Evolutionary conservation across 2,888 invertebrate species (phyloP), one percentile per base, ranked within the genome.

Genomic region (Candidula unifasciata): DNA sequence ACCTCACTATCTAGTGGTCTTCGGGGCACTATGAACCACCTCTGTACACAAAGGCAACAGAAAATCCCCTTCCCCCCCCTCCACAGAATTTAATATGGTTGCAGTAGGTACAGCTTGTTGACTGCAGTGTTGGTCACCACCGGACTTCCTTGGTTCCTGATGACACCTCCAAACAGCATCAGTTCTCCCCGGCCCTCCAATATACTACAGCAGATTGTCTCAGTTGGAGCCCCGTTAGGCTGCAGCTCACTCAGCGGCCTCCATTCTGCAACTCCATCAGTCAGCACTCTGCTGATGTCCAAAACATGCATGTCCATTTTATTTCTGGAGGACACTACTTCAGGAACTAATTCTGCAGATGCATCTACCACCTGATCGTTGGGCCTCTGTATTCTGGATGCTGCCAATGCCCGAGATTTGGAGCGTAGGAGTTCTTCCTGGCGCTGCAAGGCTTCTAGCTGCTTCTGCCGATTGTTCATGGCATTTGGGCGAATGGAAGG

Each of bases 101-200:
- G 73, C 16, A 81, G 69, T 30, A 81, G 16, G 37, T 78, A 92
- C 88, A 84, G 37, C 35, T 66, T 73, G n/a, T 71, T 80, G 10
- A 84, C 64, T 10, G 84, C 84, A 5, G 80, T 80, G n/a, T 80
- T 84, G 24, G 66, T 66, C 44, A 74, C 52, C 10, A 52, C 76
- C 8, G 83, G 60, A 18, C 35, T 35, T 21, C 44, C 80, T 16
- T 77, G 54, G 78, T 93, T 92, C 37, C 90, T 90, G 80, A 92
- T 96, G 88, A 98, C 97, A 85, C 98, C 99, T n/a, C 98, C 98
- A 94, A 99, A 98, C 95, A 99, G 96, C 82, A 99, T 96, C 52
- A 99, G 94, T 94, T 99, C 98, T 21, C 97, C 97, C 92, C 97
- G 96, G 24, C 98, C 98, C 88, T 96, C 96, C 8, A 97, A 96